Evolutionary conservation across 1,140 invertebrate genomes (phyloP).

Genomic region (Acromyrmex heyeri): DNA sequence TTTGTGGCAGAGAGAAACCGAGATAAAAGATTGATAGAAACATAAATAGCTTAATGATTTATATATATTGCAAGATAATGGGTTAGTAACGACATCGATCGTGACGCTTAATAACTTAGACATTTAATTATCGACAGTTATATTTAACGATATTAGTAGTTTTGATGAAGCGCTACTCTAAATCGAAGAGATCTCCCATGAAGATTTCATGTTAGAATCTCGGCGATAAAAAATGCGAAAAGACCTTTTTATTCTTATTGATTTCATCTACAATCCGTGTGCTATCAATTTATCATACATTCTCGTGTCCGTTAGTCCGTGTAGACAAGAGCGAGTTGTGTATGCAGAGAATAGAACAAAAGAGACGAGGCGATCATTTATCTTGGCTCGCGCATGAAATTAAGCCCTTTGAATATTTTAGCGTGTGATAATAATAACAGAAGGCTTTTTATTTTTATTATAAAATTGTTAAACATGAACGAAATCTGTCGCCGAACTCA

Average conservation of each 20-base stretch:
- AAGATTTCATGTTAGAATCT: background rate
- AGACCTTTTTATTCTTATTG: constrained; percentile 37
- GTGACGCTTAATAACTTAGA: background rate
- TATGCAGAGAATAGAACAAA: constrained; percentile 44
- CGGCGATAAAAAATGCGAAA: background rate
- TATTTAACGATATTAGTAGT: background rate
- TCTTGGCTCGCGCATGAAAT: constrained; percentile 67
- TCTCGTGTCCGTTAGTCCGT: background rate
- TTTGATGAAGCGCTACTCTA: constrained; percentile 14
- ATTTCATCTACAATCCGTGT: constrained; percentile 34
- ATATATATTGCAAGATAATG: background rate
- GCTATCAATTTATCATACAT: constrained; percentile 47
- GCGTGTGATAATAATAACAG: constrained; percentile 82
- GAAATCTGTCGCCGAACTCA: constrained; percentile 64
- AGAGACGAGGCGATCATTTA: constrained; percentile 64
- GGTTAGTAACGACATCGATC: background rate
- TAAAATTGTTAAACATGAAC: constrained; percentile 79
- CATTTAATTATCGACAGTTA: constrained; percentile 33
- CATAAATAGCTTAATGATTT: background rate
- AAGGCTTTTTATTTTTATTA: constrained; percentile 80
- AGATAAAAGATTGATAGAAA: constrained; percentile 16
- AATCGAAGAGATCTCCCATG: constrained; percentile 11
- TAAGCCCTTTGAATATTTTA: constrained; percentile 73
- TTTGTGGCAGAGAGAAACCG: background rate
- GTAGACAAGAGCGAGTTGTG: background rate